Evolutionary conservation across 2,797 vertebrate species (phyloP), one percentile per base, ranked within the genome.

Genomic region (Carduelis carduelis): DNA sequence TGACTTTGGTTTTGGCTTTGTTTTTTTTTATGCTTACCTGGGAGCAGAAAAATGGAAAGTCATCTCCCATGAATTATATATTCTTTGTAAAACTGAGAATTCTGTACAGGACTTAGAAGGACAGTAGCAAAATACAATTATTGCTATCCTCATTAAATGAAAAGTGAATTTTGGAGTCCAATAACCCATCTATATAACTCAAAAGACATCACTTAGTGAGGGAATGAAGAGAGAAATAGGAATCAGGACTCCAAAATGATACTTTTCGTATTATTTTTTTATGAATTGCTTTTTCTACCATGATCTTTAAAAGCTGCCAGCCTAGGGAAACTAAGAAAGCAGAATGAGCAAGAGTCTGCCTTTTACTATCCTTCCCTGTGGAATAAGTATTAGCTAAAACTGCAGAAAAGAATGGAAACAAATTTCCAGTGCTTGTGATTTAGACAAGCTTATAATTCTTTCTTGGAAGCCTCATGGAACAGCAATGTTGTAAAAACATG

Each of bases 351-450:
- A 93, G 75, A 77, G 87, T 95, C 72, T 97, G 76, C 61, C 43
- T 94, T 97, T 95, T 78, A 53, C 47, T 84, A 44, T 66, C 74
- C 50, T 85, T 55, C 74, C 55, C 63, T 91, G 49, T 89, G 75
- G 74, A 37, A 86, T 86, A 96, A 93, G 32, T 91, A 84, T 65
- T 82, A 90, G 47, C 83, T 94, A 95, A 97, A 95, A 96, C 39
- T 82, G 81, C 74, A 94, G 66, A 90, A 83, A 94, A 92, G 41
- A 97, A 86, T 41, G n/a, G 34, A 55, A 97, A 82, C 91, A 92
- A 95, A 96, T 90, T 91, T 94, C 66, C 79, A 90, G 85, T 84
- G 46, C 34, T 75, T 96, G 34, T 95, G 82, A 95, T 78, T 95
- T 81, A 95, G 47, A 90, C 72, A 95, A 94, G 89, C 74, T 96